Conservation (phyloP, 1,140 invertebrate species). For the Ips nitidus region DNA sequence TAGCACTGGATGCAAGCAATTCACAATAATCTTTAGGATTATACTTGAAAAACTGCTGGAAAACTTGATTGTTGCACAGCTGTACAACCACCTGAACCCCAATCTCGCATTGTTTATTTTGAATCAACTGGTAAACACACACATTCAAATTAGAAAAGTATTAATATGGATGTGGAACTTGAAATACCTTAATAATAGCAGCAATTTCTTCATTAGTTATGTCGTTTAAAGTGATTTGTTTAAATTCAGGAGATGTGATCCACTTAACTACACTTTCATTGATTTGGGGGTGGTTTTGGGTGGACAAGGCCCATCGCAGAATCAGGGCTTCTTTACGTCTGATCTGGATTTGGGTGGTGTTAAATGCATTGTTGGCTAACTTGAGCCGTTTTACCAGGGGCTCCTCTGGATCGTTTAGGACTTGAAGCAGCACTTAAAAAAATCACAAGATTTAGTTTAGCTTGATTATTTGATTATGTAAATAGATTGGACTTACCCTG, state of each 20-base stretch:
- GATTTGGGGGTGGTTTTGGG: neutral
- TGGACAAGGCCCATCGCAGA: slow-evolving; percentile 40
- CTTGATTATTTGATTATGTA: no score
- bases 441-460: no score
- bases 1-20: slow-evolving; percentile 29
- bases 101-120: neutral
- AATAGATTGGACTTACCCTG: no score
- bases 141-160: neutral
- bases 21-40: slow-evolving; percentile 40
- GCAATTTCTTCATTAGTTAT: slow-evolving; percentile 34
- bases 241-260: slow-evolving; percentile 37
- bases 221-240: slow-evolving; percentile 37
- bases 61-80: slow-evolving; percentile 32
- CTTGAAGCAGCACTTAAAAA: slow-evolving; percentile 41
- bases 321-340: slow-evolving; percentile 39
- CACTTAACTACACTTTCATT: slow-evolving; percentile 31
- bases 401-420: slow-evolving; percentile 40
- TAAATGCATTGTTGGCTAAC: slow-evolving; percentile 45
- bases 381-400: slow-evolving; percentile 44
- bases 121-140: neutral
- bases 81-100: slow-evolving; percentile 3
- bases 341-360: slow-evolving; percentile 33
- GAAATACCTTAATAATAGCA: no score
- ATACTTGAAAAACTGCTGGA: slow-evolving; percentile 42
- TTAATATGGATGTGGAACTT: no score